Evolutionary conservation across 2,888 invertebrate species (phyloP).

Genomic region (Erynnis tages): DNA sequence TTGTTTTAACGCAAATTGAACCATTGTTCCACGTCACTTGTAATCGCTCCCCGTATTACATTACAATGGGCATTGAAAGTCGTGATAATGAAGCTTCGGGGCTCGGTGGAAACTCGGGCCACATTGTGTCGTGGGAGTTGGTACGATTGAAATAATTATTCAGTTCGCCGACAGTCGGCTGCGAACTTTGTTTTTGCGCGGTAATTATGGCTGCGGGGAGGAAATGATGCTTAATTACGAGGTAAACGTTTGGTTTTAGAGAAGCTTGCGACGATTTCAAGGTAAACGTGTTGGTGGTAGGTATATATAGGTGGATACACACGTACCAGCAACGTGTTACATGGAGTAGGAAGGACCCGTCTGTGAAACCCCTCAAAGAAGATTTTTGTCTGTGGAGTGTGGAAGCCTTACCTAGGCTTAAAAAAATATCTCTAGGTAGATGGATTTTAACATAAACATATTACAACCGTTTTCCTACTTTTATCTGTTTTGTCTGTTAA

Average conservation of each 20-base stretch:
- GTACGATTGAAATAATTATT: slow-evolving; percentile 19
- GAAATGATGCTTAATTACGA: slow-evolving; percentile 10
- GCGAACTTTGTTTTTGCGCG: slow-evolving; percentile 25
- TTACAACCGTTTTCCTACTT: no score
- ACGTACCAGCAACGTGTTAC: no score
- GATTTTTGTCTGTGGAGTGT: no score
- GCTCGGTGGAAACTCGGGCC: slow-evolving; percentile 10
- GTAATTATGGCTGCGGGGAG: slow-evolving; percentile 12
- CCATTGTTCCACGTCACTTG: slow-evolving; percentile 16
- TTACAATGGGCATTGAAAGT: slow-evolving; percentile 17
- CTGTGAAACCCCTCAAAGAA: no score
- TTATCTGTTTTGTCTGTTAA: no score
- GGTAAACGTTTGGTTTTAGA: slow-evolving; percentile 17
- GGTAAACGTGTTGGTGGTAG: background rate
- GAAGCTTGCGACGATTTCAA: slow-evolving; percentile 1
- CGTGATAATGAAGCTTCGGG: slow-evolving; percentile 5
- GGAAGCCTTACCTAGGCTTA: no score
- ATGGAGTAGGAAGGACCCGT: no score
- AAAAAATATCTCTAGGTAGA: no score
- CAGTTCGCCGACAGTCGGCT: slow-evolving; percentile 16
- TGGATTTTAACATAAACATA: no score
- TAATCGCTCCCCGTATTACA: slow-evolving; percentile 13
- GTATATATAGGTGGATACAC: background rate
- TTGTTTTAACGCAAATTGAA: slow-evolving; percentile 17
- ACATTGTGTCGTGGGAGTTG: slow-evolving; percentile 24